Base-by-base conservation (phyloP, 2,888 invertebrate genomes). In the Harmothoe impar region DNA sequence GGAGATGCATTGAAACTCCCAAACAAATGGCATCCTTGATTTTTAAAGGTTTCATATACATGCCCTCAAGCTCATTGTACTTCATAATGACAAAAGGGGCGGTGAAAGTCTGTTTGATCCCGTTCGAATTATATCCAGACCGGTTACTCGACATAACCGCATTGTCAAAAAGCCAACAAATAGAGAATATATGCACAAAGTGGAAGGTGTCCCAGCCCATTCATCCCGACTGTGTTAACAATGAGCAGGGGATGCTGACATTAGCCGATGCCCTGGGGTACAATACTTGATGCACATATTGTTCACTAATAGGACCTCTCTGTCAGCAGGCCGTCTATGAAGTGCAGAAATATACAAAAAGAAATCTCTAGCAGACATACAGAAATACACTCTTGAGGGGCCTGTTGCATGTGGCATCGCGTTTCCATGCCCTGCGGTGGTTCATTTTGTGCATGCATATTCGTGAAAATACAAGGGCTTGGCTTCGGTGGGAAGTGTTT, bases 371-470 rank as follows among this genome's bases (percentile, higher is more conserved):
- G 25, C 72, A 25, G 62, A 62, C 72, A 72, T 72, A 72, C 1
- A 72, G 0, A 25, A 72, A 72, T 62, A 84, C 33, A 51, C 10
- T 35, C 78, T 78, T 3, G 31, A 43, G 43, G 10, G 43, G 3
- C 23, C 51, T 84, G 84, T 33, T 86, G 29, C 86, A 86, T 52
- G 86, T 54, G 33, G 86, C 31, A 54, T 86, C 86, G 25, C 17
- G 5, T 86, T 86, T 52, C 86, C 17, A 10, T 25, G 54, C 29
- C 81, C 81, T 29, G 54, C 86, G 20, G 54, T n/a, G 56, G 52
- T 86, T 52, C 78, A 52, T 52, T 86, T 86, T 86, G 10, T 81
- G 81, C 33, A 25, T n/a, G 62, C n/a, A n/a, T 62, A 62, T 62
- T n/a, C 62, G 62, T 81, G 43, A 81, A 43, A 81, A 33, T 81